Evolutionary conservation across 2,797 vertebrate species (phyloP).

Genomic region (Sciurus vulgaris): DNA sequence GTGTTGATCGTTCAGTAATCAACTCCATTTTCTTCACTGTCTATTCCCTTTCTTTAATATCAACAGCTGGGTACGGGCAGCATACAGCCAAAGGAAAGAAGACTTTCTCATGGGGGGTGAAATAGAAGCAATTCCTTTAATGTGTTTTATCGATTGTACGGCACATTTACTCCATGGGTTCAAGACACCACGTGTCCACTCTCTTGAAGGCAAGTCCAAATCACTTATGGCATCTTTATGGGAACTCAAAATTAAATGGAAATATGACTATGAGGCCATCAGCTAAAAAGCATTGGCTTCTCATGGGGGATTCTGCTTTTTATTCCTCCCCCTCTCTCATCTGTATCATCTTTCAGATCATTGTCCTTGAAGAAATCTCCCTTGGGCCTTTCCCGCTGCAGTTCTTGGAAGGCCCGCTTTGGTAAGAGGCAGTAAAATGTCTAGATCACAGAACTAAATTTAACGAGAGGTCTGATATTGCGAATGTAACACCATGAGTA

Average conservation of each 20-base stretch:
- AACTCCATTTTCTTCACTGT: slow-evolving; percentile 34
- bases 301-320: slow-evolving; percentile 34
- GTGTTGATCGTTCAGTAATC: not conserved
- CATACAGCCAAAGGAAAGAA: slow-evolving; percentile 70
- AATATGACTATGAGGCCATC: slow-evolving; percentile 80
- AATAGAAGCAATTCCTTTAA: slow-evolving; percentile 87
- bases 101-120: not conserved
- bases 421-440: slow-evolving; percentile 45
- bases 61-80: slow-evolving; percentile 14
- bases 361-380: slow-evolving; percentile 43
- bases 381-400: not conserved
- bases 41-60: slow-evolving; percentile 5
- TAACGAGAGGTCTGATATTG: slow-evolving; percentile 2
- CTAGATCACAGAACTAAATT: not conserved
- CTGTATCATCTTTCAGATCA: slow-evolving; percentile 27
- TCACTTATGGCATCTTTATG: slow-evolving; percentile 84
- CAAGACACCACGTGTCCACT: slow-evolving; percentile 55
- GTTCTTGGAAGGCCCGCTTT: not conserved
- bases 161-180: slow-evolving; percentile 85
- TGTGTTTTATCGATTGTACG: slow-evolving; percentile 87
- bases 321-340: not conserved
- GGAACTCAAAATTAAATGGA: slow-evolving; percentile 87
- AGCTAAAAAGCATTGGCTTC: slow-evolving; percentile 78
- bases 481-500: not conserved
- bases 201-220: slow-evolving; percentile 84